Conservation (phyloP, 1,140 invertebrate genomes). For the Trachymyrmex septentrionalis region DNA sequence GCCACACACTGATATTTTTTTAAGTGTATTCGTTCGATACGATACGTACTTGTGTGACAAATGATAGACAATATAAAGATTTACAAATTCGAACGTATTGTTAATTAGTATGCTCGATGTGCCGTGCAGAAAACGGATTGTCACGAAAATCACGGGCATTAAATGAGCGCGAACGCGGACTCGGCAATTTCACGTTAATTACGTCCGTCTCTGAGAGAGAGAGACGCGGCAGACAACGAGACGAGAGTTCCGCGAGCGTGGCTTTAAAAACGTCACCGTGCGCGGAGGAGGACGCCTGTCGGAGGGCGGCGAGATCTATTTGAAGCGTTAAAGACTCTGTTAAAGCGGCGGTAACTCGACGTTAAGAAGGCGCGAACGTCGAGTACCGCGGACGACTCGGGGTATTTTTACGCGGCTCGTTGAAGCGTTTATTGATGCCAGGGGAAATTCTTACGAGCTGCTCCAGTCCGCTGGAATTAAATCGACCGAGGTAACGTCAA, state of each 20-base stretch:
- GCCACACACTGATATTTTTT: too few species aligned
- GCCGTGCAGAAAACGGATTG: background rate
- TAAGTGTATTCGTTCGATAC: too few species aligned
- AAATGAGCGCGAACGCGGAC: conserved; percentile 42
- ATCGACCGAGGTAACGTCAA: background rate
- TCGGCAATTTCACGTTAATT: conserved; percentile 74
- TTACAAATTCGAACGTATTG: conserved; percentile 49
- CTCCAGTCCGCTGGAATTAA: conserved; percentile 65
- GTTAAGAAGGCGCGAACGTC: conserved; percentile 78
- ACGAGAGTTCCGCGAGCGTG: conserved; percentile 42
- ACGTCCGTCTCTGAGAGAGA: conserved; percentile 57
- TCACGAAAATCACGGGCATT: conserved; percentile 27
- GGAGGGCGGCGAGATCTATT: conserved; percentile 78
- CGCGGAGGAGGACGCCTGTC: conserved; percentile 63
- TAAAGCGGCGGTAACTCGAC: conserved; percentile 84
- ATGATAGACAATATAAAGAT: background rate
- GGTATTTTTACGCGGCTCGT: conserved; percentile 80
- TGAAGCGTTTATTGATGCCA: conserved; percentile 68
- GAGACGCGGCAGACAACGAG: conserved; percentile 53
- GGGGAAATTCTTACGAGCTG: conserved; percentile 68
- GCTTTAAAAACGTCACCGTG: conserved; percentile 72
- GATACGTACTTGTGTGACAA: background rate
- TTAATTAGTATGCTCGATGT: conserved; percentile 9
- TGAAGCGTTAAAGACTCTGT: conserved; percentile 84
- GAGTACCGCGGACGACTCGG: conserved; percentile 59